Evolutionary conservation across 2,113 vertebrate genomes (phyloP).

Genomic region (Hippolais icterina): DNA sequence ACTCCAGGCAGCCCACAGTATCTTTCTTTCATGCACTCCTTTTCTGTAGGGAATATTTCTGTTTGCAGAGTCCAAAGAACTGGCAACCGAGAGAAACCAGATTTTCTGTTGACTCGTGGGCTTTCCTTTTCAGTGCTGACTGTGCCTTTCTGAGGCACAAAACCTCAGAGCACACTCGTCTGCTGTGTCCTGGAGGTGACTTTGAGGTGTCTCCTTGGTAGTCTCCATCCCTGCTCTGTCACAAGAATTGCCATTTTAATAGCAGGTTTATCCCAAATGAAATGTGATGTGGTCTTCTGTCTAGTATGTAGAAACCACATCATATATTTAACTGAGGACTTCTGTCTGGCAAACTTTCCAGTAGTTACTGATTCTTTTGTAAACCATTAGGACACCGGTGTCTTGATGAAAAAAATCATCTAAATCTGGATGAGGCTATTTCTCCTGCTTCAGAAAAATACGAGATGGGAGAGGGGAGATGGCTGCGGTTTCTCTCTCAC

Average conservation of each 20-base stretch:
- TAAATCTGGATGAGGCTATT: neutral
- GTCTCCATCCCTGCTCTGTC: neutral
- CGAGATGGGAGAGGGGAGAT: neutral
- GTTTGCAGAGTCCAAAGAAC: slow-evolving; percentile 12
- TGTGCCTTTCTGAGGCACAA: neutral
- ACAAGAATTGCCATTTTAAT: neutral
- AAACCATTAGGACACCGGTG: neutral
- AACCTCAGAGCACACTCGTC: neutral
- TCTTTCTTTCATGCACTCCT: slow-evolving; percentile 31
- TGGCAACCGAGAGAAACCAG: neutral
- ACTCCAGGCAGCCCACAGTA: slow-evolving; percentile 7
- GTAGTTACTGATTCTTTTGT: neutral
- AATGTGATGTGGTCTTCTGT: neutral
- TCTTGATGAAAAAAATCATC: neutral
- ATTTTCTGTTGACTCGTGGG: slow-evolving; percentile 18
- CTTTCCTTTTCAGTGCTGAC: slow-evolving; percentile 4
- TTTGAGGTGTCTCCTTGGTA: neutral
- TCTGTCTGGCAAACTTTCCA: neutral
- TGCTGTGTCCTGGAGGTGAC: neutral
- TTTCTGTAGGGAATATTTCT: slow-evolving; percentile 2
- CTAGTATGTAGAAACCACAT: neutral
- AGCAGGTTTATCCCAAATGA: neutral
- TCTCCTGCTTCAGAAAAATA: neutral
- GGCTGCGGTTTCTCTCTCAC: neutral
- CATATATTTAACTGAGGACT: neutral